Conservation (phyloP, 2,113 vertebrate genomes). For the Microcebus lehilahytsara region DNA sequence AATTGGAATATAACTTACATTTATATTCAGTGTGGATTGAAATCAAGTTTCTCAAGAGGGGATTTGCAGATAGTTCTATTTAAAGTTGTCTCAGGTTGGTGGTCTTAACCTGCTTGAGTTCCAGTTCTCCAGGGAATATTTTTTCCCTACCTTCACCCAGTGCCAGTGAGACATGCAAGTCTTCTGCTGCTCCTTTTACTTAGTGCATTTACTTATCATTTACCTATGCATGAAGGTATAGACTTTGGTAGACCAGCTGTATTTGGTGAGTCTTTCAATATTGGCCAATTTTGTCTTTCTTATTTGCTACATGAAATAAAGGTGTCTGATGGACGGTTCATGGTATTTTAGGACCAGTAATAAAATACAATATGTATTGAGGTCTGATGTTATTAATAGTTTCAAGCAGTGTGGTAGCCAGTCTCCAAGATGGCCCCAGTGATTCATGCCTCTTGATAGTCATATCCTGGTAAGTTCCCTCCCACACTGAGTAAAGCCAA, state of each 20-base stretch:
- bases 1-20: not conserved
- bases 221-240: not conserved
- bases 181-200: not conserved
- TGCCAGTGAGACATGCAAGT: not conserved
- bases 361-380: not conserved
- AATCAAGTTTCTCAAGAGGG: slow-evolving; percentile 13
- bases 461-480: not conserved
- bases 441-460: not conserved
- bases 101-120: not conserved
- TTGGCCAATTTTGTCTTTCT: not conserved
- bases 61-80: not conserved
- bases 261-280: not conserved
- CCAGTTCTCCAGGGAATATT: not conserved
- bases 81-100: not conserved
- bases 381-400: not conserved
- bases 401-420: not conserved
- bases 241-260: not conserved
- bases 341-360: not conserved
- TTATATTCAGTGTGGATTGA: not conserved
- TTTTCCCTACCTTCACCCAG: not conserved
- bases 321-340: not conserved
- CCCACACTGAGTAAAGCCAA: not conserved
- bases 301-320: not conserved
- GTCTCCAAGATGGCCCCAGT: not conserved
- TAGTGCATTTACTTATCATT: not conserved